phyloP scores from a whole-genome alignment of 23 tunicate genomes.

The Ascidia mentula region DNA sequence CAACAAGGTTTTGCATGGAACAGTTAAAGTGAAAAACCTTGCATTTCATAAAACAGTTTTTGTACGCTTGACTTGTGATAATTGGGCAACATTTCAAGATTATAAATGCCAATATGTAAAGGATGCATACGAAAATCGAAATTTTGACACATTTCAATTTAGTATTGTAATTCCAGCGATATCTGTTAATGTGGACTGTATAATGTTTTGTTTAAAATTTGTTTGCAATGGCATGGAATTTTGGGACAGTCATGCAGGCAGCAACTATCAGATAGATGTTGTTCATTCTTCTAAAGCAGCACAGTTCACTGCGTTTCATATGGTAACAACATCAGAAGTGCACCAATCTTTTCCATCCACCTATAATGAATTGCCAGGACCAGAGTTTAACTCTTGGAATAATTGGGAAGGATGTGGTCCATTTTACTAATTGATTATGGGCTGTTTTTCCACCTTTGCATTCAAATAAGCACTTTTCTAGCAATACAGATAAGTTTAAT shows the following conservation, averaged over 20 bases:
- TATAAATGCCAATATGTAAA: constrained; percentile 43
- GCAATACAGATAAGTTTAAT: no score
- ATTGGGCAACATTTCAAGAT: constrained; percentile 53
- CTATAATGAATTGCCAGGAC: constrained; percentile 52
- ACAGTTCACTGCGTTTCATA: background rate
- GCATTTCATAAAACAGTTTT: constrained; percentile 63
- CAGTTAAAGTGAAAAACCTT: constrained; percentile 82
- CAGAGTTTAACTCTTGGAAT: constrained; percentile 55
- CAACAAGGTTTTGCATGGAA: constrained; percentile 24
- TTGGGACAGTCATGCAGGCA: constrained; percentile 85
- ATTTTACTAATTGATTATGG: constrained; percentile 35
- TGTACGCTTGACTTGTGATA: constrained; percentile 69
- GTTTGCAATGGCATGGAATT: constrained; percentile 32
- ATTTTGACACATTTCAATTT: constrained; percentile 79
- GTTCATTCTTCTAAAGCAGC: constrained; percentile 8
- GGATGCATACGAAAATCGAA: constrained; percentile 46
- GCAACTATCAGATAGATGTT: constrained; percentile 47
- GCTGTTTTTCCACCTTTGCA: no score
- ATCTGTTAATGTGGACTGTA: background rate
- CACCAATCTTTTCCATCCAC: constrained; percentile 36
- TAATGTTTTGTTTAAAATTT: constrained; percentile 72
- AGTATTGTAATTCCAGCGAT: constrained; percentile 21
- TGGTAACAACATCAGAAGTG: background rate
- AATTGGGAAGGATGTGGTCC: constrained; percentile 43
- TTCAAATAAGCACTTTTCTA: no score